These are phyloP conservation scores for Triplophysa dalaica DNA, from an alignment of 2,113 vertebrate genomes.

Conservation along the genomic window DNA sequence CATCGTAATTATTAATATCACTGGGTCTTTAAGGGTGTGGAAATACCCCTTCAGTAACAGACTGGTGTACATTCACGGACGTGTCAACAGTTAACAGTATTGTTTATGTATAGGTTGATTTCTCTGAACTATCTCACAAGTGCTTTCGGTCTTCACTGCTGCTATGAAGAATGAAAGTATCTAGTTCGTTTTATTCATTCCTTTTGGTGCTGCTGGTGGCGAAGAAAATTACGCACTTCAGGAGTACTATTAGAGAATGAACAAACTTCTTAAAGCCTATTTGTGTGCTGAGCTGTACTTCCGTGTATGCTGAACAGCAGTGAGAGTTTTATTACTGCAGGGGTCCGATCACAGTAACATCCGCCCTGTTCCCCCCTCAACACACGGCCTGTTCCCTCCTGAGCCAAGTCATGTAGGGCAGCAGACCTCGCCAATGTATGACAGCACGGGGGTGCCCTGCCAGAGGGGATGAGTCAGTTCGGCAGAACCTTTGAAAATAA, in stretches of 20 bases:
- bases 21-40: no score
- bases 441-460: slow-evolving; percentile 57
- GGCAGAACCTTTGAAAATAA: slow-evolving; percentile 59
- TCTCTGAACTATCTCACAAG: no score
- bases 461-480: slow-evolving; percentile 61
- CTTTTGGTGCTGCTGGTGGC: neutral
- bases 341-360: slow-evolving; percentile 23
- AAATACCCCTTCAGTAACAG: no score
- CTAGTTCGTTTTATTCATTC: neutral
- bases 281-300: neutral
- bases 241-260: neutral
- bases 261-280: neutral
- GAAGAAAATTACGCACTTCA: neutral
- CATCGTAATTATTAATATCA: no score
- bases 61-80: no score
- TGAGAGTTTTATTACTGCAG: neutral
- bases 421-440: slow-evolving; percentile 51
- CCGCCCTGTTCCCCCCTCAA: neutral
- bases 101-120: no score
- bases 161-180: neutral
- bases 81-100: no score
- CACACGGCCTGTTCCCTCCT: slow-evolving; percentile 34
- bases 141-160: no score
- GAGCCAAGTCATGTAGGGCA: slow-evolving; percentile 52
- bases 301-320: neutral